A percentile compares a stretch with the other conserved stretches of the same genome.
Evolutionary conservation across 2,797 vertebrate species (phyloP).

Genomic region (Cyprinella venusta): DNA sequence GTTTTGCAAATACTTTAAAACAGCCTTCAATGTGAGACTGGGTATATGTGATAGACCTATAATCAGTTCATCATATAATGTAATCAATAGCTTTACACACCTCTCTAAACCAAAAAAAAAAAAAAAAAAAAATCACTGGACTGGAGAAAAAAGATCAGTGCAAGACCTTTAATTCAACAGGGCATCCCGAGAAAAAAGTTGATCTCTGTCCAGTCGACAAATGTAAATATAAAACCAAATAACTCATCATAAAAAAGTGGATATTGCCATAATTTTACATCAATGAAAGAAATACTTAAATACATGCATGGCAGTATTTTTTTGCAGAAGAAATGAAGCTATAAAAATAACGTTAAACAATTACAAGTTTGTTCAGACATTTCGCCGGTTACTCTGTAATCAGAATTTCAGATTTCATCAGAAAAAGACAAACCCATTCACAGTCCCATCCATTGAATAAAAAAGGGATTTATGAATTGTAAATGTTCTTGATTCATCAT

Average conservation of each 20-base stretch:
- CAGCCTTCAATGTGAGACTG: background rate
- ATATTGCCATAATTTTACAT: constrained; percentile 39
- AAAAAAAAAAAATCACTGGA: constrained; percentile 48
- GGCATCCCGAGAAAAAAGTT: constrained; percentile 45
- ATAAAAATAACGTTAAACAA: constrained; percentile 26
- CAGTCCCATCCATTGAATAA: constrained; percentile 3
- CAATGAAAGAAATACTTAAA: constrained; percentile 46
- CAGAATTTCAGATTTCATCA: constrained; percentile 8
- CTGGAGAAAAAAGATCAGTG: constrained; percentile 40
- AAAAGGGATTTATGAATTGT: background rate
- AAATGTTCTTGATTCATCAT: constrained; percentile 73
- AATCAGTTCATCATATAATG: background rate
- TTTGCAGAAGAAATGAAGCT: constrained; percentile 8
- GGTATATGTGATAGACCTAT: background rate
- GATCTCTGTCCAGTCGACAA: constrained; percentile 40
- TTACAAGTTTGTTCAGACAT: constrained; percentile 37
- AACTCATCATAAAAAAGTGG: constrained; percentile 45
- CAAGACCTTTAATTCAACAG: constrained; percentile 56
- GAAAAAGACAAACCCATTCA: constrained; percentile 19
- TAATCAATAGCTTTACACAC: background rate
- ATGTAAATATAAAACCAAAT: constrained; percentile 52
- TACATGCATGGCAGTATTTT: constrained; percentile 49
- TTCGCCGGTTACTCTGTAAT: constrained; percentile 20
- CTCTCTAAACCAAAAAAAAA: constrained; percentile 42
- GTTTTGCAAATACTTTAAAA: background rate